Evolutionary conservation across 53 echinoderm and acorn worm species (phyloP).

Genomic region (Temnopleurus reevesii): DNA sequence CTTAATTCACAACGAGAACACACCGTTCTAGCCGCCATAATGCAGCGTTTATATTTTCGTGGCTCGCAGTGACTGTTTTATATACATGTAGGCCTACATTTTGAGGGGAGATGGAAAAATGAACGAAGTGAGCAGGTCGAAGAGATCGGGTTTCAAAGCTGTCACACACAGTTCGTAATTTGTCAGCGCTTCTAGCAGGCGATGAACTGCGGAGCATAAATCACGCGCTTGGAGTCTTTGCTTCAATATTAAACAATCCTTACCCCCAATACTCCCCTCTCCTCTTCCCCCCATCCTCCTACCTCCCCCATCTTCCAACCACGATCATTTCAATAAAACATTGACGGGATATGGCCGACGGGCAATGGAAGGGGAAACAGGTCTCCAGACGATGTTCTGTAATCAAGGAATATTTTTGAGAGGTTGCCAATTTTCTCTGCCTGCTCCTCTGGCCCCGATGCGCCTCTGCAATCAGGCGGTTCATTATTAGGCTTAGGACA

Average conservation of each 20-base stretch:
- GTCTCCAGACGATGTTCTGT: constrained; percentile 52
- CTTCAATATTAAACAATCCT: constrained; percentile 58
- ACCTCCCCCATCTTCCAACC: constrained; percentile 45
- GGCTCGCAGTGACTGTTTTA: constrained; percentile 26
- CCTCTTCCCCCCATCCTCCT: constrained; percentile 31
- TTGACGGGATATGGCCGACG: constrained; percentile 38
- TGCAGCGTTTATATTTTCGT: constrained; percentile 31
- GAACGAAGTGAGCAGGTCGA: constrained; percentile 56
- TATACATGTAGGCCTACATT: constrained; percentile 40
- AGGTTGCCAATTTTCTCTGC: constrained; percentile 56
- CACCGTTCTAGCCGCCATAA: constrained; percentile 1
- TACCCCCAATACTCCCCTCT: constrained; percentile 32
- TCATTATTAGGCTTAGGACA: constrained; percentile 46
- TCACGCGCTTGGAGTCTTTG: constrained; percentile 53
- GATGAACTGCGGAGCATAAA: constrained; percentile 59
- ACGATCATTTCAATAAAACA: constrained; percentile 57
- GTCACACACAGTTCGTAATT: constrained; percentile 64
- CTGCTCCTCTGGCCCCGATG: constrained; percentile 56
- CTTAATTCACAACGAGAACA: constrained; percentile 26
- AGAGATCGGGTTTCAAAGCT: constrained; percentile 56
- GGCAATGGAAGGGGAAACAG: constrained; percentile 39
- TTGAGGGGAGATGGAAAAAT: constrained; percentile 37
- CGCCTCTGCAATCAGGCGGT: constrained; percentile 49
- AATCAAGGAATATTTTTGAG: constrained; percentile 56
- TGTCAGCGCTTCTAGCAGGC: constrained; percentile 60